phyloP scores from a whole-genome alignment of 2,888 invertebrate species.

The Augiades crinisus region DNA sequence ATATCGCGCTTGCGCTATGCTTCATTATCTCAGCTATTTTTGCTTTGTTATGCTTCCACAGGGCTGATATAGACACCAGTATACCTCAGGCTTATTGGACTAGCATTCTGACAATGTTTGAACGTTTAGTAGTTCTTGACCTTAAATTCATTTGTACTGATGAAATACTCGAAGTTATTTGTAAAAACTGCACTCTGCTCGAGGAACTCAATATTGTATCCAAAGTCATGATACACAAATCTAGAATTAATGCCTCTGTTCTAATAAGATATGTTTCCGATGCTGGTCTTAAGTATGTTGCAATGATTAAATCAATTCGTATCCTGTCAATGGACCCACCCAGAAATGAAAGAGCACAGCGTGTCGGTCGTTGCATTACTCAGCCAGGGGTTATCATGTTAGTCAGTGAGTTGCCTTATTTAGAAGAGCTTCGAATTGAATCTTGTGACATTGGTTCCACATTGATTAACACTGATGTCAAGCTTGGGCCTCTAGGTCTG shows the following conservation, averaged over 20 bases:
- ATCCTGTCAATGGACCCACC: constrained; percentile 73
- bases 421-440: constrained; percentile 71
- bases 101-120: constrained; percentile 56
- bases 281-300: constrained; percentile 59
- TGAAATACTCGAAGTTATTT: constrained; percentile 70
- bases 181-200: constrained; percentile 58
- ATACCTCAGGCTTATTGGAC: constrained; percentile 70
- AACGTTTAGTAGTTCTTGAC: constrained; percentile 63
- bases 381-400: constrained; percentile 69
- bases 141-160: constrained; percentile 77
- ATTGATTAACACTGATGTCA: constrained; percentile 55
- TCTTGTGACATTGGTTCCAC: constrained; percentile 77
- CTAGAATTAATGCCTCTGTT: constrained; percentile 72
- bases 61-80: constrained; percentile 69
- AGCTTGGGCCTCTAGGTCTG: constrained; percentile 65
- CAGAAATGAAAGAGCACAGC: constrained; percentile 63
- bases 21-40: constrained; percentile 75
- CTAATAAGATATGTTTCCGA: constrained; percentile 73
- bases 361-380: constrained; percentile 69
- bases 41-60: constrained; percentile 61
- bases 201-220: constrained; percentile 76
- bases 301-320: constrained; percentile 61
- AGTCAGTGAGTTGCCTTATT: constrained; percentile 59
- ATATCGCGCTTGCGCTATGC: constrained; percentile 75
- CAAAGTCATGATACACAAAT: constrained; percentile 70